Evolutionary conservation across 2,797 vertebrate species (phyloP), one percentile per base, ranked within the genome.

Genomic region (Chelon auratus): DNA sequence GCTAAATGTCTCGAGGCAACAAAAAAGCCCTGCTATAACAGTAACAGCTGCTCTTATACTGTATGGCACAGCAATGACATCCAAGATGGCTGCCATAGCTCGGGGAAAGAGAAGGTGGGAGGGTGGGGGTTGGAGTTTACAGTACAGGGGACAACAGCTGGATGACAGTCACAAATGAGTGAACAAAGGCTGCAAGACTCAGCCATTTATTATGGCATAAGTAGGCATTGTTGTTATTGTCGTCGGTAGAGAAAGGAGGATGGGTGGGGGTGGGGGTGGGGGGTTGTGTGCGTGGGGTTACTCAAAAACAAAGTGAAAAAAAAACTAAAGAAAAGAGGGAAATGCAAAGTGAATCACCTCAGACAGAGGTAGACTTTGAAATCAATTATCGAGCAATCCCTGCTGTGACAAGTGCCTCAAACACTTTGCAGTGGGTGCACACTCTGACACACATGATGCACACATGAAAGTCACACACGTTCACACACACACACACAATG

Each of bases 111-210:
- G 82, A 72, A 80, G 81, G 66, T 81, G 55, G 40, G 20, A 24
- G 40, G 68, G 53, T 3, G 37, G 59, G 9, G 43, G 52, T 10
- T 55, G 63, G 48, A 68, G 68, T 8, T 62, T 71, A 89, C 81
- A 85, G 85, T 81, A 72, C 45, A 69, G 62, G 48, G 87, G 75
- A 86, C 82, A 87, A 90, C 87, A 89, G 80, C 87, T 86, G 85
- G 70, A 65, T 90, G 90, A 93, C 90, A 92, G 89, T 93, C 90
- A 93, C 93, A 93, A 94, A 92, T 88, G 92, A 92, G 91, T 91
- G 91, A 92, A 93, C 91, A 93, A 92, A 91, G 84, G 86, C 76
- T 75, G 78, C 8, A n/a, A 75, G 80, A 87, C 87, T 87, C 83
- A 88, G 85, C 86, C 89, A 93, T 93, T 92, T 89, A 92, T 93